These are phyloP conservation scores for Acanthiza pusilla DNA, from an alignment of 2,797 vertebrate species.

Conservation along the genomic window DNA sequence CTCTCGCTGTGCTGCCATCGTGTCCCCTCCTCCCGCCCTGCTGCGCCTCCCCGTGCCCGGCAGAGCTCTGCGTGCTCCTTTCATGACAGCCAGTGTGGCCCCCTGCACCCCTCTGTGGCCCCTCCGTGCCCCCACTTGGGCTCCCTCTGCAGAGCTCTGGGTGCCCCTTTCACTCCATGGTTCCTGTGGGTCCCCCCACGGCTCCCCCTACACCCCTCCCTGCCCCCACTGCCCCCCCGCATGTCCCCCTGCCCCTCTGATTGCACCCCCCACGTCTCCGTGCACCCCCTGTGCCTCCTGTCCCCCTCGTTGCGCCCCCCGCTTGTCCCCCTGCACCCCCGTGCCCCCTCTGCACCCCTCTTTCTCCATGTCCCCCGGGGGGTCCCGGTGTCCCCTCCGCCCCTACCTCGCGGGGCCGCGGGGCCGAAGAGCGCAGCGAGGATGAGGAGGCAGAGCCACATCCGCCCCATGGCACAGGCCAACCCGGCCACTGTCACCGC, in stretches of 20 bases:
- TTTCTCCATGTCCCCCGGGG: background rate
- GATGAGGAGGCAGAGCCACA: background rate
- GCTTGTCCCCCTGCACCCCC: background rate
- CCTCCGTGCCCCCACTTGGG: background rate
- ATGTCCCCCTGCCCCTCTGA: background rate
- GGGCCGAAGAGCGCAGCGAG: rapidly evolving
- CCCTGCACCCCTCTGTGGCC: background rate
- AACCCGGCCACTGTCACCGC: rapidly evolving
- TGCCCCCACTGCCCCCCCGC: background rate
- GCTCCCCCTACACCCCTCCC: rapidly evolving
- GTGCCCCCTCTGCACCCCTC: background rate
- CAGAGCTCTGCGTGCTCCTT: background rate
- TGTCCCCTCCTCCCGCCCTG: background rate
- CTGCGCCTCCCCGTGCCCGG: too few relatives aligned
- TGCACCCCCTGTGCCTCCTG: too few relatives aligned
- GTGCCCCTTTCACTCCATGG: background rate
- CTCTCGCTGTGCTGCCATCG: background rate
- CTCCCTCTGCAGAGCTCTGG: background rate
- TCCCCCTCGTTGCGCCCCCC: background rate
- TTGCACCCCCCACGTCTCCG: too few relatives aligned
- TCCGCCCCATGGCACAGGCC: rapidly evolving
- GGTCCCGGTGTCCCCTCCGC: rapidly evolving
- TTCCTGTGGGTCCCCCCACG: background rate
- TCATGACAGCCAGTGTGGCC: background rate
- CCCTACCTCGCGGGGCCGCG: rapidly evolving